Evolutionary conservation across 2,113 vertebrate genomes (phyloP).

Genomic region (Nycticryphes semicollaris): DNA sequence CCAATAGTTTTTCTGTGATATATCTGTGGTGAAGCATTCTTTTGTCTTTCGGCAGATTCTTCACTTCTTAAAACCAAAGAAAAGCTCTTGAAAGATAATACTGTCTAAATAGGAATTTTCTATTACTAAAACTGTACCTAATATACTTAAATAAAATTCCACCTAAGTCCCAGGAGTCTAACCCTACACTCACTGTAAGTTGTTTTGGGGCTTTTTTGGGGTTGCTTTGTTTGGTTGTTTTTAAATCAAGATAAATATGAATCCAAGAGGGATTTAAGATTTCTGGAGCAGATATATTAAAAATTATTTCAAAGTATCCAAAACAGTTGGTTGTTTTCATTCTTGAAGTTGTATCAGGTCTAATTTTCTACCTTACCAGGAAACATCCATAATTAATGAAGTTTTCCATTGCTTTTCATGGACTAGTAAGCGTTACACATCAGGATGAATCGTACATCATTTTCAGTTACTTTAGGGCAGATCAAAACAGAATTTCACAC

Average conservation of each 20-base stretch:
- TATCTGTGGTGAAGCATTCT: not conserved
- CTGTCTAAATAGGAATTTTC: not conserved
- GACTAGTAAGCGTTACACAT: not conserved
- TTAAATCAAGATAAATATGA: not conserved
- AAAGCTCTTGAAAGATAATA: not conserved
- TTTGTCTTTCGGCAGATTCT: not conserved
- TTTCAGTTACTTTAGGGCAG: not conserved
- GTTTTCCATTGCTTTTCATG: not conserved
- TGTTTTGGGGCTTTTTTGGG: fast-evolving
- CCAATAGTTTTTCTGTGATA: not conserved
- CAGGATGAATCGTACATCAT: not conserved
- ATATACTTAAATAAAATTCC: not conserved
- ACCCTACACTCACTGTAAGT: not conserved
- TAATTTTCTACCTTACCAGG: not conserved
- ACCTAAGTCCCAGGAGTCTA: not conserved
- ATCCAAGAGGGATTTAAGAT: not conserved
- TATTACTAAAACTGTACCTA: not conserved
- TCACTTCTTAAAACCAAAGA: not conserved
- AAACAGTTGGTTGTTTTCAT: not conserved
- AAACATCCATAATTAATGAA: not conserved
- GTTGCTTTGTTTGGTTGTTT: not conserved
- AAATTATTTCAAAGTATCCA: not conserved
- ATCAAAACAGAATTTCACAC: not conserved
- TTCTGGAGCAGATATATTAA: not conserved
- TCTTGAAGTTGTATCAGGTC: not conserved